phyloP scores from a whole-genome alignment of 2,888 invertebrate species.

The Melanostoma mellinum region DNA sequence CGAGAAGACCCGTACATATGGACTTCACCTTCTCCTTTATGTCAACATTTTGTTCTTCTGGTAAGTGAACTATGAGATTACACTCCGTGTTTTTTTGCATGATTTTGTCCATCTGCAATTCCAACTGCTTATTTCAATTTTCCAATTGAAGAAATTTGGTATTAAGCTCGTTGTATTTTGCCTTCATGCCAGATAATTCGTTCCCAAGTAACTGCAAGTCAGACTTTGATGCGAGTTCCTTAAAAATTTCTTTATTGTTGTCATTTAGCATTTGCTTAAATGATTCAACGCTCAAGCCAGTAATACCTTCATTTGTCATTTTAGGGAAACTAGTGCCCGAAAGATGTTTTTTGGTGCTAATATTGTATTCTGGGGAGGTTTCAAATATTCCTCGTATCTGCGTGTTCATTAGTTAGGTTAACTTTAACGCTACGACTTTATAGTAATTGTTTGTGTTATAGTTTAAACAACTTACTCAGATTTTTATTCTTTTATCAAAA shows the following conservation, averaged over 20 bases:
- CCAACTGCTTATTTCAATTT: constrained; percentile 6
- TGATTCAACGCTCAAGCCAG: too few species aligned
- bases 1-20: too few species aligned
- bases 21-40: too few species aligned
- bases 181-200: background rate
- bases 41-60: too few species aligned
- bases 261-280: background rate
- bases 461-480: constrained; percentile 1
- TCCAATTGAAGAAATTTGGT: background rate
- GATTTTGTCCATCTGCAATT: background rate
- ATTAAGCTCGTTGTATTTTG: too few species aligned
- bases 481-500: background rate
- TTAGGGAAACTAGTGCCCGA: background rate
- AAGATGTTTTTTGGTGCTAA: background rate
- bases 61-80: too few species aligned
- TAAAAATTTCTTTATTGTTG: background rate
- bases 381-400: background rate
- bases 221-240: background rate
- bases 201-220: constrained; percentile 7
- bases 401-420: too few species aligned
- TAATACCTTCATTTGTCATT: too few species aligned
- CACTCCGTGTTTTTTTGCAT: background rate
- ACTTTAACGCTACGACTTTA: too few species aligned
- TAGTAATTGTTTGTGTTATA: background rate
- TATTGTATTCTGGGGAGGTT: background rate